Percentiles rank a stretch among this genome's conserved stretches.
Conservation (phyloP, 2,888 invertebrate genomes). For the Monoplex corrugatus region DNA sequence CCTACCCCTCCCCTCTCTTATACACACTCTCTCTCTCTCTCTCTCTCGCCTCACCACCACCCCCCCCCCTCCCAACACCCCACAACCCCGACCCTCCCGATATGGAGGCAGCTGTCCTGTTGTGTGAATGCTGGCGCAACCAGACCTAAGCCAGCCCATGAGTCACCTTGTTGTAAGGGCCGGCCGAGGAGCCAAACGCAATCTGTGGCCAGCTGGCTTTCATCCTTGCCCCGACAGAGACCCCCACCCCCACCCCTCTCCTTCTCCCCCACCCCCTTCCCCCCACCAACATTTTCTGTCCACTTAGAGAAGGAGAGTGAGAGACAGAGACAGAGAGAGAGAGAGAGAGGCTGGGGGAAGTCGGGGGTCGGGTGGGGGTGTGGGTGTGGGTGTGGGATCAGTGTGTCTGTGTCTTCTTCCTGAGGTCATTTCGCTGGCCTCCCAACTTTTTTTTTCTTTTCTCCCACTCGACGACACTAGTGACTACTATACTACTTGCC, state of each 20-base stretch:
- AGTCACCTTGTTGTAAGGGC: neutral
- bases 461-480: too few relatives aligned
- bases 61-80: too few relatives aligned
- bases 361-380: neutral
- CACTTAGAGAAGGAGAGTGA: neutral
- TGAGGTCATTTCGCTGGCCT: neutral
- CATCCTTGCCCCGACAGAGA: neutral
- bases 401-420: conserved; percentile 9
- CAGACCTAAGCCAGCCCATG: neutral
- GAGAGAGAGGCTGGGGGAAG: neutral
- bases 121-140: conserved; percentile 15
- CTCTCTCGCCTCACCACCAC: neutral
- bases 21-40: neutral
- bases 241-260: too few relatives aligned
- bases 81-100: too few relatives aligned
- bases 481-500: too few relatives aligned
- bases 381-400: too few relatives aligned
- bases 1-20: neutral
- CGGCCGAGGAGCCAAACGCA: neutral
- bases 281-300: neutral
- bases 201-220: neutral
- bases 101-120: conserved; percentile 17
- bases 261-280: too few relatives aligned
- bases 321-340: neutral
- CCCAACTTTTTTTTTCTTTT: too few relatives aligned